phyloP scores from a whole-genome alignment of 2,113 vertebrate species.

The Meriones unguiculatus region DNA sequence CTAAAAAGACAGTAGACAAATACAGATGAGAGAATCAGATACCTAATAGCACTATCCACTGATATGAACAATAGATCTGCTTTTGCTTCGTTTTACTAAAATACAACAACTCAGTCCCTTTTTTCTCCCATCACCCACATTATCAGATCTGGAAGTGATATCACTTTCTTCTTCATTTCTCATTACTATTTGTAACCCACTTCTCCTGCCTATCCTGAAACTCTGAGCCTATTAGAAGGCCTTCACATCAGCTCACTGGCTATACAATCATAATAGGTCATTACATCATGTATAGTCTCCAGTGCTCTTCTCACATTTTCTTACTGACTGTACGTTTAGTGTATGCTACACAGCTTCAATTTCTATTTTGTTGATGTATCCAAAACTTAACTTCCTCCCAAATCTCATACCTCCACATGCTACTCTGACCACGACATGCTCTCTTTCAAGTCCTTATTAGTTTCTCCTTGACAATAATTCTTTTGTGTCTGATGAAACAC shows the following conservation, averaged over 20 bases:
- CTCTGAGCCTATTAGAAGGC: rapidly evolving
- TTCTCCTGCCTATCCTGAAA: background rate
- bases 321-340: constrained; percentile 2
- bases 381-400: constrained; percentile 25
- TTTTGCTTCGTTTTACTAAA: constrained; percentile 19
- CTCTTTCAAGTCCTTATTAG: constrained; percentile 22
- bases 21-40: background rate
- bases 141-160: background rate
- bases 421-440: background rate
- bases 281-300: background rate
- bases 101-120: background rate
- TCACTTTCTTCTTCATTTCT: background rate
- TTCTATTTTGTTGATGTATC: constrained; percentile 35
- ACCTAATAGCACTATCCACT: background rate
- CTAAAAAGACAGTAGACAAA: background rate
- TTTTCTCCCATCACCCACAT: background rate
- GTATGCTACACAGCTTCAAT: background rate
- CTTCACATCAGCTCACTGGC: background rate
- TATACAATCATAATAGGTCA: background rate
- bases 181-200: background rate
- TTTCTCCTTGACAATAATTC: constrained; percentile 40
- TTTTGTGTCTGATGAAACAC: constrained; percentile 38
- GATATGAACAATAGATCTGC: background rate
- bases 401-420: background rate
- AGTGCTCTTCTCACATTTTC: background rate